Base-by-base conservation (phyloP, 2,888 invertebrate species). In the Pandemis corylana region DNA sequence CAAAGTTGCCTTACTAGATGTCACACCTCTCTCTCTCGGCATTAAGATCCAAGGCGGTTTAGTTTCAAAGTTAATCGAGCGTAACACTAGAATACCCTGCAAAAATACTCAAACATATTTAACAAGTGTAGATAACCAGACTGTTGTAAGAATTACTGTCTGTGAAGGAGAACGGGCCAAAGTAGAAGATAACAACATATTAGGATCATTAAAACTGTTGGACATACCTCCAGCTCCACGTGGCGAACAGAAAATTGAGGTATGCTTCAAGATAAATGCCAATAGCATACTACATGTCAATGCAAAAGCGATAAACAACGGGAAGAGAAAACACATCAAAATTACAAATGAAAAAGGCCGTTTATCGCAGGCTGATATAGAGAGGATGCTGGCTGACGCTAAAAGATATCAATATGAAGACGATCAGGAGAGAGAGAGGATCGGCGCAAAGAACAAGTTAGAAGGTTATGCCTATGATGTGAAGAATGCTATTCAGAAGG, bases 71-170 rank as follows among this genome's bases (percentile, higher is more conserved):
- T 95, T 99, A 72, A 99, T 99, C 93, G 98, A 99, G 95, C 96
- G 99, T 76, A 99, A 99, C 95, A 98, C 99, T 36, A 98, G 98
- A 88, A 99, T 99, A 89, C 99, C 99, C 73, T 98, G 98, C 77
- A 99, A 99, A 93, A 98, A 99, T 91, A 98, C 98, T 0, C 98
- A 99, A 89, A 98, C 97, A 49, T 99, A 99, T 95, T 99, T 98
- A 80, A 99, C 99, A 5, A 99, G 98, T 91, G 97, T 98, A 0
- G 99, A 99, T 93, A 99, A 99, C 94, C 99, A 99, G 90, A 99
- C 99, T 56, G 99, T 98, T 84, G 99, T 99, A 77, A 95, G 98
- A 82, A 98, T 99, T 84, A 97, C 97, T 87, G 98, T 98, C 0
- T 98, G 97, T 86, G 98, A 99, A 94, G 98, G 98, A 76, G 98